Conservation (phyloP, 2,888 invertebrate species). For the Sphaeridia pumilis region DNA sequence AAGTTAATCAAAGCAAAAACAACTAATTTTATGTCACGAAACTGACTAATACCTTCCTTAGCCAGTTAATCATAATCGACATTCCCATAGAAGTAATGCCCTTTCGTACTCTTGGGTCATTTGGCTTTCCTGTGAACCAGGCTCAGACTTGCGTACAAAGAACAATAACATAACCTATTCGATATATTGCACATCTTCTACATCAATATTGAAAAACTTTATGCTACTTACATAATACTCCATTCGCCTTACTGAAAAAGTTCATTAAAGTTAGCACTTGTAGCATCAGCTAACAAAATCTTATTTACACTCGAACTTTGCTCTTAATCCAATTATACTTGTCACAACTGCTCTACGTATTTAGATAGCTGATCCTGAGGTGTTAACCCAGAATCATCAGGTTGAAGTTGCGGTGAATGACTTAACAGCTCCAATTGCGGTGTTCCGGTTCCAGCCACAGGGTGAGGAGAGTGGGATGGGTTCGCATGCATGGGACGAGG, state of each 20-base stretch:
- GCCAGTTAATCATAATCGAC: slow-evolving; percentile 10
- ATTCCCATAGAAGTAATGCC: slow-evolving; percentile 6
- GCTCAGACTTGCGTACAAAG: slow-evolving; percentile 18
- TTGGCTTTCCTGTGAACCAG: slow-evolving; percentile 19
- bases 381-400: slow-evolving; percentile 65
- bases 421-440: slow-evolving; percentile 36
- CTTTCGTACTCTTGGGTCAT: slow-evolving; percentile 14
- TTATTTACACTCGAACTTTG: slow-evolving; percentile 19
- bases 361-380: slow-evolving; percentile 90
- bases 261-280: background rate
- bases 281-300: background rate
- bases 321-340: slow-evolving; percentile 17
- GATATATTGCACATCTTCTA: slow-evolving; percentile 19
- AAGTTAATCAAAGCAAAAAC: slow-evolving; percentile 13
- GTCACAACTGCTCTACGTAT: slow-evolving; percentile 83
- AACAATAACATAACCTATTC: slow-evolving; percentile 15
- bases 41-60: slow-evolving; percentile 12
- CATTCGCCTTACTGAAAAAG: background rate
- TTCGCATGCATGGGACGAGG: slow-evolving; percentile 35
- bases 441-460: slow-evolving; percentile 35
- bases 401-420: slow-evolving; percentile 45
- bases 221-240: slow-evolving; percentile 15
- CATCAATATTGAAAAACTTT: slow-evolving; percentile 15
- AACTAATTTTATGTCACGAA: slow-evolving; percentile 10
- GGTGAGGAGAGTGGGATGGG: slow-evolving; percentile 35